Evolutionary conservation across 2,797 vertebrate genomes (phyloP), one percentile per base, ranked within the genome.

Genomic region (Megaceryle alcyon): DNA sequence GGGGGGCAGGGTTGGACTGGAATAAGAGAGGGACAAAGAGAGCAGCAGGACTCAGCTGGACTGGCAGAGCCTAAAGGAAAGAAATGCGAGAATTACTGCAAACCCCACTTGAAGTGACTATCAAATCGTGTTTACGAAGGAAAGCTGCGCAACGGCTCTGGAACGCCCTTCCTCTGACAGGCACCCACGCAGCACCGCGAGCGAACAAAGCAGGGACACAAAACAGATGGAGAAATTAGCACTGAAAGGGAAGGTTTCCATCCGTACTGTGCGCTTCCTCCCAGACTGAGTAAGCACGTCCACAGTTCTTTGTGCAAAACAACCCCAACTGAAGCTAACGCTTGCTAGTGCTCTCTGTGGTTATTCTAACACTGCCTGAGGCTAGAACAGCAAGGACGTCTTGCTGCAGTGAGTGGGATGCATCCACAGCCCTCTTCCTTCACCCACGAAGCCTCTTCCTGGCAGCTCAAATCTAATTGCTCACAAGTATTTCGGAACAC

Each of bases 221-320:
- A 87, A 95, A 69, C 89, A 94, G 92, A 90, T 66, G 92, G 92
- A 79, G 89, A 59, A 92, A 90, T 59, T 9, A 33, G 94, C 91
- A 65, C 57, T 2, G 56, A 43, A 57, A 88, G 90, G 75, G 7
- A 70, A 51, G 33, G 39, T 23, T 68, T 56, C 79, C 59, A 54
- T 65, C 90, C 37, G 2, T 3, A 1, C 44, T 3, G 17, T 4
- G 3, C 10, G 35, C 35, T 70, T 49, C 86, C 79, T 88, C 56
- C 65, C 60, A 39, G 79, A 0, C 82, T 11, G 31, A 93, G 25
- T 5, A 15, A 51, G 72, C 75, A 18, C 2, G 71, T 14, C 25
- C 60, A 12, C 2, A 46, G 68, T 0, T 41, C 90, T 51, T 41
- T 17, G 86, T 41, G 86, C 4, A 8, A 41, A 77, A 3, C 71